Conservation (phyloP, 2,888 invertebrate species). For the Ellobium chinense region DNA sequence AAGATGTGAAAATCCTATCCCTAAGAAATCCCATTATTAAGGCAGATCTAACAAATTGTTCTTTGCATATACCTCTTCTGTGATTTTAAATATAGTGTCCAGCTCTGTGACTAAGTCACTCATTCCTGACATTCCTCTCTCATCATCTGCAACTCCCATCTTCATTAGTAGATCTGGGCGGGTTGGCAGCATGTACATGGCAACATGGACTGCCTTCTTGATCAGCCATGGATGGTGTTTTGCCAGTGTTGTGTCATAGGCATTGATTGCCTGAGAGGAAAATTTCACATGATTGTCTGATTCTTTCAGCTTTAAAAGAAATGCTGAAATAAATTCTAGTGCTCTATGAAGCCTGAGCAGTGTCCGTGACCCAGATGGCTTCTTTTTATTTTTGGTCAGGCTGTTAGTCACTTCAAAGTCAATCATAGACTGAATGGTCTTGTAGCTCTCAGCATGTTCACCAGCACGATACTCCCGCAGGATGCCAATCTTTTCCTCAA, state of each 20-base stretch:
- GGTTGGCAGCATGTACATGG: slow-evolving; percentile 92
- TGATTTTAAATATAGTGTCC: slow-evolving; percentile 87
- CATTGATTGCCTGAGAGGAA: slow-evolving; percentile 84
- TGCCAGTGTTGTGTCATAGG: slow-evolving; percentile 91
- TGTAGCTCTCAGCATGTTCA: slow-evolving; percentile 77
- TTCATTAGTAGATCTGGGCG: slow-evolving; percentile 83
- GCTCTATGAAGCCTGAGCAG: slow-evolving; percentile 93
- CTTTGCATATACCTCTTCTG: slow-evolving; percentile 87
- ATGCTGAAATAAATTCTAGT: slow-evolving; percentile 92
- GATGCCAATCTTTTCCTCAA: slow-evolving; percentile 91
- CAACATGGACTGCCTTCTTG: slow-evolving; percentile 84
- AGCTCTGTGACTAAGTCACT: slow-evolving; percentile 87
- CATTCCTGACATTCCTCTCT: slow-evolving; percentile 84
- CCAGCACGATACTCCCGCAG: slow-evolving; percentile 83
- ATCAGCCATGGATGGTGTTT: slow-evolving; percentile 92
- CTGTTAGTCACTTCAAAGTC: slow-evolving; percentile 61
- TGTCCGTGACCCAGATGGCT: slow-evolving; percentile 91
- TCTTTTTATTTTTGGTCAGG: slow-evolving; percentile 79
- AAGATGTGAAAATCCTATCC: too few species aligned
- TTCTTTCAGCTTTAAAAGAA: slow-evolving; percentile 85
- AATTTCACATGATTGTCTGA: slow-evolving; percentile 72
- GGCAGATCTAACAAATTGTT: slow-evolving; percentile 88
- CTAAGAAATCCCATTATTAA: slow-evolving; percentile 58
- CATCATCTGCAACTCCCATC: slow-evolving; percentile 70
- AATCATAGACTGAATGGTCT: slow-evolving; percentile 91